Conservation (phyloP, 2,113 vertebrate genomes). For the Hoplias malabaricus region DNA sequence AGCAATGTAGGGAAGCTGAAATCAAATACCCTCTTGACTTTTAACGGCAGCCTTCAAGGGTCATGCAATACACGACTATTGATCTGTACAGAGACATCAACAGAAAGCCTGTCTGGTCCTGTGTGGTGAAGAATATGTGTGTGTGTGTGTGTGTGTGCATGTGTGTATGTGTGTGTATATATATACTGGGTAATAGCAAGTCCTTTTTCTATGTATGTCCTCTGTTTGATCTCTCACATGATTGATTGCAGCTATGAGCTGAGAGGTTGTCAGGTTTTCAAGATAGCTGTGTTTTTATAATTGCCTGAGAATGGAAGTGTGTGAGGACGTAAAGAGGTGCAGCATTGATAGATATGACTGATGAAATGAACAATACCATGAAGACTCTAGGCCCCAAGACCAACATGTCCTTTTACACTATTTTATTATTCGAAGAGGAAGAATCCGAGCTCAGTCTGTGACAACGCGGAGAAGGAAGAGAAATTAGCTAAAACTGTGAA, state of each 20-base stretch:
- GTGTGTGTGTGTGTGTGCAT: neutral
- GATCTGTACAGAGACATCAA: neutral
- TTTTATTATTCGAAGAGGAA: neutral
- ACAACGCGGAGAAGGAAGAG: no score
- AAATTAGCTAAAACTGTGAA: no score
- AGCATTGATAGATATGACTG: neutral
- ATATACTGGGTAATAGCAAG: neutral
- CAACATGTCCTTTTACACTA: neutral
- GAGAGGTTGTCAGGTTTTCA: neutral
- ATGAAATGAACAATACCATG: neutral
- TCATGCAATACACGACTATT: neutral
- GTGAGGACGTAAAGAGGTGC: neutral
- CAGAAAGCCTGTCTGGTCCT: neutral
- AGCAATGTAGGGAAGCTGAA: neutral
- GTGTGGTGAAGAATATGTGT: neutral
- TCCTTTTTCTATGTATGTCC: neutral
- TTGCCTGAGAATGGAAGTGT: neutral
- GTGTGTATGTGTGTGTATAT: neutral
- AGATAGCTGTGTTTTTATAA: slow-evolving; percentile 21
- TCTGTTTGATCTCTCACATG: neutral
- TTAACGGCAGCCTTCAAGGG: neutral
- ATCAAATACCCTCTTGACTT: neutral
- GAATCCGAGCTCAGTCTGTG: no score
- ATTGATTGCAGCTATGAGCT: neutral
- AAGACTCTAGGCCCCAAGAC: neutral